These are phyloP conservation scores for Apogon hyalosoma DNA, from an alignment of 2,797 vertebrate species.

Conservation along the genomic window DNA sequence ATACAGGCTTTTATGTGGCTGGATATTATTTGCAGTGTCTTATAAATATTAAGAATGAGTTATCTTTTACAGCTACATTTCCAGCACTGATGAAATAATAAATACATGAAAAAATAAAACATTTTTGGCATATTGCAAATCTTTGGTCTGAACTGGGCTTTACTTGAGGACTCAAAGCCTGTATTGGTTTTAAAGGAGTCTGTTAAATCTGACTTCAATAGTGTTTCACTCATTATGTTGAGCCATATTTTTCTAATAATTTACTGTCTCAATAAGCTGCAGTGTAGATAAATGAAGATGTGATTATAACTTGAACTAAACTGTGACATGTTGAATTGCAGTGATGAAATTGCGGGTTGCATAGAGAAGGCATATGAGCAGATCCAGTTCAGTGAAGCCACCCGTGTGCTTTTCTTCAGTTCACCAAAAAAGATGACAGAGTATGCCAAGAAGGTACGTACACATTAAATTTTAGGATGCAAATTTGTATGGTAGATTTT, in stretches of 20 bases:
- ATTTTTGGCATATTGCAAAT: no score
- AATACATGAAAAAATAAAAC: no score
- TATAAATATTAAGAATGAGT: no score
- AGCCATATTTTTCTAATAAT: no score
- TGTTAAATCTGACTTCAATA: neutral
- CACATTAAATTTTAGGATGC: neutral
- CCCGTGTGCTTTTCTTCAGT: constrained; percentile 92
- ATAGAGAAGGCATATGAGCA: constrained; percentile 96
- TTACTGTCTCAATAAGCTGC: neutral
- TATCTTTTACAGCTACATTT: no score
- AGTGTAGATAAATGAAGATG: neutral
- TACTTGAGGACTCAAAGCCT: neutral
- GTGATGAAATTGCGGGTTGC: constrained; percentile 94
- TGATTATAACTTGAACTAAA: constrained; percentile 5
- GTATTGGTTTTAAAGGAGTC: neutral
- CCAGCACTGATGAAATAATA: no score
- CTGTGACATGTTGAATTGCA: constrained; percentile 62
- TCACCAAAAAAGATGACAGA: constrained; percentile 95
- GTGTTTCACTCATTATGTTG: neutral
- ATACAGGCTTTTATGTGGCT: neutral
- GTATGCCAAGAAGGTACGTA: constrained; percentile 92
- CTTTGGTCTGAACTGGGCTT: neutral
- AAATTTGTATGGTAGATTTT: neutral
- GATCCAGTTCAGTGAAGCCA: constrained; percentile 93
- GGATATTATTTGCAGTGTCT: neutral